Percentiles rank a stretch among this genome's conserved stretches.
Conservation (phyloP, 2,113 vertebrate species). For the rat (Rattus norvegicus) region DNA sequence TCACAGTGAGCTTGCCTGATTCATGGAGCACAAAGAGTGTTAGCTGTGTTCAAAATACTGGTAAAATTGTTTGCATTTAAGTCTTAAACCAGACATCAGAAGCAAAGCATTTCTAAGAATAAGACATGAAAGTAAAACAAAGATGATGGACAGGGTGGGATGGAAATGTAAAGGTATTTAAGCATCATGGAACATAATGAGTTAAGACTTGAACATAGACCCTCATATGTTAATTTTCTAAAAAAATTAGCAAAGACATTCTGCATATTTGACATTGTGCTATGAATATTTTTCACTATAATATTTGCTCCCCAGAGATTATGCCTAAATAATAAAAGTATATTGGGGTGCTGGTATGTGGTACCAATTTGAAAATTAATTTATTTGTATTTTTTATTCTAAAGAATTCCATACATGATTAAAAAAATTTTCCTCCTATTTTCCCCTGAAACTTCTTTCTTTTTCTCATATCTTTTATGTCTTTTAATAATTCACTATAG, state of each 20-base stretch:
- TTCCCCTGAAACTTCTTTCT: background rate
- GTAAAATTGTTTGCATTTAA: background rate
- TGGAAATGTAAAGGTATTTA: background rate
- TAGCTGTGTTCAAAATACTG: background rate
- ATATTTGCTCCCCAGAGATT: background rate
- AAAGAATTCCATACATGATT: background rate
- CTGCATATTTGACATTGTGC: background rate
- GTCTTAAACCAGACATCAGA: background rate
- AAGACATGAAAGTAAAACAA: background rate
- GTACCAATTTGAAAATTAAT: background rate
- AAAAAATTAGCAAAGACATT: background rate
- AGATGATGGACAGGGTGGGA: background rate
- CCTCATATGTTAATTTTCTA: background rate
- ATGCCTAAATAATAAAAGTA: background rate
- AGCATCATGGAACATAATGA: background rate
- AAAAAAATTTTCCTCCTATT: background rate
- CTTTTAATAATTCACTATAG: background rate
- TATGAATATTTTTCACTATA: background rate
- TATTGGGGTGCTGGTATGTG: background rate
- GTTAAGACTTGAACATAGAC: background rate
- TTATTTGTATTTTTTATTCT: background rate
- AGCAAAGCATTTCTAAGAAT: background rate
- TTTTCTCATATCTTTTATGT: background rate
- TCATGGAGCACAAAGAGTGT: background rate
- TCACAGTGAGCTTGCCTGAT: background rate